phyloP scores from a whole-genome alignment of 2,113 vertebrate species.

The Spea bombifrons region DNA sequence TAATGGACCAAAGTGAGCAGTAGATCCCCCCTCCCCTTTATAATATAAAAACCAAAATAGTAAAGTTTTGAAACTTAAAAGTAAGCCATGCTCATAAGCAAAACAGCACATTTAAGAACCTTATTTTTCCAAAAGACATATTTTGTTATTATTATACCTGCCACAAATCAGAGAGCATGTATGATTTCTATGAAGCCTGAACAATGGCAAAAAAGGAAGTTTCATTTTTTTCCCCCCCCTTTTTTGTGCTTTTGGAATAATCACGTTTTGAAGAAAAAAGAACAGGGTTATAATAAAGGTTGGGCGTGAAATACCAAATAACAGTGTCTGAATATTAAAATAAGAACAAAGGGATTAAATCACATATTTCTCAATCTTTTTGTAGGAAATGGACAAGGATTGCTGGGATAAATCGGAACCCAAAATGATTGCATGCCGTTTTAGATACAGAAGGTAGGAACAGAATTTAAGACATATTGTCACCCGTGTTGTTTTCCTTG shows the following conservation, averaged over 20 bases:
- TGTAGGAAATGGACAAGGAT: slow-evolving; percentile 39
- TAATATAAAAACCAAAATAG: background rate
- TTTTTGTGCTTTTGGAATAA: slow-evolving; percentile 22
- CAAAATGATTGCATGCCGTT: slow-evolving; percentile 20
- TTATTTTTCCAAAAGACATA: background rate
- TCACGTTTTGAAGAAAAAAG: slow-evolving; percentile 31
- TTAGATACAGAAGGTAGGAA: background rate
- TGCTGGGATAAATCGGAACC: slow-evolving; percentile 36
- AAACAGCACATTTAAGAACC: background rate
- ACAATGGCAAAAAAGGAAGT: slow-evolving; percentile 25
- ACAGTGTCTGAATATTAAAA: slow-evolving; percentile 30
- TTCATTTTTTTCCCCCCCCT: slow-evolving; percentile 10
- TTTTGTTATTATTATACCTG: slow-evolving; percentile 17
- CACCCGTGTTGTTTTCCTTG: slow-evolving; percentile 34
- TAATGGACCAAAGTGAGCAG: too few species aligned
- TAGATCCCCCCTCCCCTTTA: background rate
- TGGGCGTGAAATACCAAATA: slow-evolving; percentile 33
- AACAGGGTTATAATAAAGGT: slow-evolving; percentile 24
- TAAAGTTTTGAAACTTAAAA: background rate
- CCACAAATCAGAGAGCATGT: background rate
- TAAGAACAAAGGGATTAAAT: slow-evolving; percentile 46
- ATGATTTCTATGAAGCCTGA: slow-evolving; percentile 16
- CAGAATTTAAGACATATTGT: slow-evolving; percentile 17
- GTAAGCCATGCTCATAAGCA: background rate
- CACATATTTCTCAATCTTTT: slow-evolving; percentile 35